Percentiles rank a stretch among this genome's conserved stretches.
Evolutionary conservation across 1,140 invertebrate species (phyloP).

Genomic region (Heliothis virescens): DNA sequence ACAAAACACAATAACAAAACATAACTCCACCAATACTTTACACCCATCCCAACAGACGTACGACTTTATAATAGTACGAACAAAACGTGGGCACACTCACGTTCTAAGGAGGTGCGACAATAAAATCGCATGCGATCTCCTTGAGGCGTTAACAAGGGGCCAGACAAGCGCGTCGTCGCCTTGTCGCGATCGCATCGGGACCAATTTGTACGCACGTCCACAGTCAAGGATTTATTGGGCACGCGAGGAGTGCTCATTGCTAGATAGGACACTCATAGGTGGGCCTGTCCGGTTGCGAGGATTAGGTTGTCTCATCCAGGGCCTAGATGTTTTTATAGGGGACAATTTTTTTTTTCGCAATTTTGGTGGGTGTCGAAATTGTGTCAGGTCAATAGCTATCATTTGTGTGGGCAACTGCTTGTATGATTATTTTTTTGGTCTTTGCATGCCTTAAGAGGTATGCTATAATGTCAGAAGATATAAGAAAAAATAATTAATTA

Average conservation of each 20-base stretch:
- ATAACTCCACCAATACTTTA: neutral
- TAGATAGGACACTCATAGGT: slow-evolving; percentile 48
- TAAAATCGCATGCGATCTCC: slow-evolving; percentile 64
- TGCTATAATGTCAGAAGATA: no score
- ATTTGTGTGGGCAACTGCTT: no score
- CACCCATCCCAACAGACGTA: neutral
- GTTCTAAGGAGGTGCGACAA: slow-evolving; percentile 62
- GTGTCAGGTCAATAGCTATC: no score
- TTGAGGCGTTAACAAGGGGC: slow-evolving; percentile 69
- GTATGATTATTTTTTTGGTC: no score
- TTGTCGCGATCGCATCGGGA: slow-evolving; percentile 73
- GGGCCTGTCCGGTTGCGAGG: slow-evolving; percentile 29
- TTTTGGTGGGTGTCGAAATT: neutral
- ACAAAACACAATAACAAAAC: neutral
- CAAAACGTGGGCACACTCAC: slow-evolving; percentile 64
- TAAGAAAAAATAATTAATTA: no score
- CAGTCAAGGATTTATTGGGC: slow-evolving; percentile 73
- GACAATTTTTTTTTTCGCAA: neutral
- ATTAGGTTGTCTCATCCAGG: slow-evolving; percentile 10
- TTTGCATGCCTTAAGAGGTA: no score
- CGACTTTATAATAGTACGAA: slow-evolving; percentile 41
- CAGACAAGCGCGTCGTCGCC: slow-evolving; percentile 59
- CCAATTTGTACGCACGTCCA: slow-evolving; percentile 80
- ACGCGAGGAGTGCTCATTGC: slow-evolving; percentile 63
- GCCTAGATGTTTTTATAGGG: no score